Evolutionary conservation across 2,797 vertebrate genomes (phyloP), one percentile per base, ranked within the genome.

Genomic region (Galaxias olidus): DNA sequence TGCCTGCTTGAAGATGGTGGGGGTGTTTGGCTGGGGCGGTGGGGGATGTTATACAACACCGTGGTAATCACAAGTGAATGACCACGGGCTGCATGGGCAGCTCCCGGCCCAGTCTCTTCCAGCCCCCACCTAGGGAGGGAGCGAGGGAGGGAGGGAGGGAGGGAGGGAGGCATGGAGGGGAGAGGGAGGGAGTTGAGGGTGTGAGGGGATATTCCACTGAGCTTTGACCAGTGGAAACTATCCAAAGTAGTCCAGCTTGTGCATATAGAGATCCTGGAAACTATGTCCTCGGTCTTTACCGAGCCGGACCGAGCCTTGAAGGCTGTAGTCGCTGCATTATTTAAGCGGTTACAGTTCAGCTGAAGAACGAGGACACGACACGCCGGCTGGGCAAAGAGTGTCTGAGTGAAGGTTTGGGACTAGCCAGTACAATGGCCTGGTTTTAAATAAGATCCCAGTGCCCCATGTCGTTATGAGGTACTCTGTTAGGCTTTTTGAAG

Each of bases 1-100:
- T 2, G 30, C 30, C 70, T 64, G 65, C 69, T 54, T 54, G 59
- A 63, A 71, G 62, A 72, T 58, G 75, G 73, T 69, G 8, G 42
- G 10, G 8, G 18, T 19, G 8, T 12, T 40, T 47, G 72, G 71
- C 54, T n/a, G 51, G 58, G 56, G 45, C n/a, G 30, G 4, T 40
- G 14, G 43, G n/a, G n/a, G n/a, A n/a, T 12, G 56, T 64, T 64
- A 65, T 43, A 19, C 50, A 59, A 51, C 14, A 8, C 15, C 18
- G 61, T 11, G 59, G 10, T 40, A n/a, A 48, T 30, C 45, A 60
- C 45, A 14, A 15, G 46, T 49, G 45, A 18, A 61, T 49, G 20
- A 61, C 20, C 30, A 41, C n/a, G 11, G 20, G 20, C 46, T 30
- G 5, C 8, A 17, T 10, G 44, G 66, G 13, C 17, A 54, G 13